phyloP scores from a whole-genome alignment of 2,113 vertebrate genomes.

The Gnathonemus echidnorhynchus region DNA sequence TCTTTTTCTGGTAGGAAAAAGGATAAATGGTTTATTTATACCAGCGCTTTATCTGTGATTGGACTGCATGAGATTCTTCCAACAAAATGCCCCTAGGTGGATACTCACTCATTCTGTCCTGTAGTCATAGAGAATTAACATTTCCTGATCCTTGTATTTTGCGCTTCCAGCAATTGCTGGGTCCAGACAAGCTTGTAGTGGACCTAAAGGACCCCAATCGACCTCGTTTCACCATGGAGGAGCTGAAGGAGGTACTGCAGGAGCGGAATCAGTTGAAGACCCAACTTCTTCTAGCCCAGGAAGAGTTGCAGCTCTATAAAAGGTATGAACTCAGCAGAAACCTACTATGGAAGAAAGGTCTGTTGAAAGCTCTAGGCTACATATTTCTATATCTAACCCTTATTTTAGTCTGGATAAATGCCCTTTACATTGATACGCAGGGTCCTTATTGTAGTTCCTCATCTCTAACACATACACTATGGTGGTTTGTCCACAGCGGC shows the following conservation, averaged over 20 bases:
- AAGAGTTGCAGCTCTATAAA: constrained; percentile 85
- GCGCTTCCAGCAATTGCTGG: constrained; percentile 57
- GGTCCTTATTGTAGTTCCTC: neutral
- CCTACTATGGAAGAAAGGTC: neutral
- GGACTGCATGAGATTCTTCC: neutral
- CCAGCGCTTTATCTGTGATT: neutral
- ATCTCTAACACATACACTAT: neutral
- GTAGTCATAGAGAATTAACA: neutral
- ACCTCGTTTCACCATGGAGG: constrained; percentile 89
- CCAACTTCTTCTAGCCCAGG: constrained; percentile 80
- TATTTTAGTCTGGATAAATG: neutral
- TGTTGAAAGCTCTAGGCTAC: neutral
- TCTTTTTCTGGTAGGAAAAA: neutral
- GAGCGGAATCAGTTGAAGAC: constrained; percentile 91
- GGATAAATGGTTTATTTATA: neutral
- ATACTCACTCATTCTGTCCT: neutral
- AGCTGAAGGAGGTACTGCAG: constrained; percentile 87
- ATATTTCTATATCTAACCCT: neutral
- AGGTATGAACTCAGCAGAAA: constrained; percentile 54
- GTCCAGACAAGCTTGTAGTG: constrained; percentile 77
- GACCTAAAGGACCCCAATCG: constrained; percentile 85
- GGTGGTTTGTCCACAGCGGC: constrained; percentile 57
- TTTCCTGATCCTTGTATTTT: neutral
- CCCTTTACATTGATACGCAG: neutral
- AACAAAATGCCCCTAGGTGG: neutral